phyloP scores from a whole-genome alignment of 2,113 vertebrate species.

The Hydrolagus affinis region DNA sequence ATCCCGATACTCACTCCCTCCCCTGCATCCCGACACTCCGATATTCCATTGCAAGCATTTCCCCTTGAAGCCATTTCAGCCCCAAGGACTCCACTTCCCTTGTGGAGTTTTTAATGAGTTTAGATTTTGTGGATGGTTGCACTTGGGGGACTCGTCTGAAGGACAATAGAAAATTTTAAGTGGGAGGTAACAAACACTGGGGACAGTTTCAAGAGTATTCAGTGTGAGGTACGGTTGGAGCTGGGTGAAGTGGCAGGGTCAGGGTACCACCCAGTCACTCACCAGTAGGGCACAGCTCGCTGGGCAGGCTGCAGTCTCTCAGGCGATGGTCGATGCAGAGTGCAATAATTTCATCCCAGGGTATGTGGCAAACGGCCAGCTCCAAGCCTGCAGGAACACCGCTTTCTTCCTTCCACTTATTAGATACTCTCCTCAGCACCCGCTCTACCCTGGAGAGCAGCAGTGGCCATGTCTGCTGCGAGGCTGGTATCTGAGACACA shows the following conservation, averaged over 20 bases:
- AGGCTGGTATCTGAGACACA: constrained; percentile 64
- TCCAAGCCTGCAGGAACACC: constrained; percentile 23
- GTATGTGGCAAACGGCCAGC: constrained; percentile 58
- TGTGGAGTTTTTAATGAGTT: too few species aligned
- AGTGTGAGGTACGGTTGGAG: not conserved
- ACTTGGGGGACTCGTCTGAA: not conserved
- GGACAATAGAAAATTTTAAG: not conserved
- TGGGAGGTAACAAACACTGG: not conserved
- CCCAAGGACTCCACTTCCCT: too few species aligned
- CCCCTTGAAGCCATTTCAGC: too few species aligned
- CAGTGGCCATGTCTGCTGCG: constrained; percentile 59
- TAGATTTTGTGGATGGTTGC: not conserved
- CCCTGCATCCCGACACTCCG: too few species aligned
- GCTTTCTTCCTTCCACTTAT: constrained; percentile 19
- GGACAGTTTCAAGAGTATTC: not conserved
- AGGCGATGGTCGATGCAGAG: constrained; percentile 83
- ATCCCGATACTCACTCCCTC: too few species aligned
- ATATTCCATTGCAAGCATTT: too few species aligned
- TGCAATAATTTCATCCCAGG: constrained; percentile 73
- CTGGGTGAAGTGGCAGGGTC: not conserved
- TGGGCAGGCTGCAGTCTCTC: constrained; percentile 73
- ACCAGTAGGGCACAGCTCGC: constrained; percentile 60
- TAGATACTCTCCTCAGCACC: constrained; percentile 61
- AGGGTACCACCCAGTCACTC: not conserved
- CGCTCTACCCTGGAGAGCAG: constrained; percentile 78